These are phyloP conservation scores for Cetonia aurata DNA, from an alignment of 2,888 invertebrate species.

Conservation along the genomic window DNA sequence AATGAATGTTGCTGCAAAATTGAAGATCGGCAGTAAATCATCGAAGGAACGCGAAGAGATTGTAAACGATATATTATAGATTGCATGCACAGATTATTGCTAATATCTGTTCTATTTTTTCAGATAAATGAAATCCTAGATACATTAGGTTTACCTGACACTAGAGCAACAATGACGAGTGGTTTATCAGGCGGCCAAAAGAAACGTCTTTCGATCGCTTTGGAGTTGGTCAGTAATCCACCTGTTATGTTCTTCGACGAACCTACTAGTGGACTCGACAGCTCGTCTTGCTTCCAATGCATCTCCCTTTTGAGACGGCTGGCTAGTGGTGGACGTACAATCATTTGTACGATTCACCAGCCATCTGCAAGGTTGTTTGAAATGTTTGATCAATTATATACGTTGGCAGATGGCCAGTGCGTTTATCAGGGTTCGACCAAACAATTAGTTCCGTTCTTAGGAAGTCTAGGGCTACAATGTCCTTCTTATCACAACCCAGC, in stretches of 20 bases:
- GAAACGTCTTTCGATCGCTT: conserved; percentile 93
- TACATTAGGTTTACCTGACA: conserved; percentile 88
- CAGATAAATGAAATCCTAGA: conserved; percentile 94
- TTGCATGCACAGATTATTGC: not conserved
- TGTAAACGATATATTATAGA: conserved; percentile 71
- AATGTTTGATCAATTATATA: conserved; percentile 96
- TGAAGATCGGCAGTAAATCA: conserved; percentile 85
- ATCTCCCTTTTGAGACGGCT: conserved; percentile 89
- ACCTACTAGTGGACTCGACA: conserved; percentile 96
- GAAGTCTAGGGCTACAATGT: conserved; percentile 86
- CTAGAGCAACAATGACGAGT: conserved; percentile 89
- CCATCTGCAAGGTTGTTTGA: conserved; percentile 97
- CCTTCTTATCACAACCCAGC: conserved; percentile 98
- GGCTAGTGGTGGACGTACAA: conserved; percentile 91
- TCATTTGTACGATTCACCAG: conserved; percentile 96
- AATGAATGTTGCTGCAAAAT: conserved; percentile 91
- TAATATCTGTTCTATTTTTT: conserved; percentile 5
- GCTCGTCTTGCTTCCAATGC: conserved; percentile 95
- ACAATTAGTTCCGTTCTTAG: conserved; percentile 85
- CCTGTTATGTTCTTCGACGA: conserved; percentile 99
- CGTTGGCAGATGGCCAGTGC: conserved; percentile 93
- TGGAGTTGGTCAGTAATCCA: conserved; percentile 96
- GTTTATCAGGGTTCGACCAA: conserved; percentile 91
- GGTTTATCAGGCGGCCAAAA: conserved; percentile 96
- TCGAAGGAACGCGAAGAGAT: conserved; percentile 83